Conservation (phyloP, 2,888 invertebrate genomes). For the Megastigmus dorsalis region DNA sequence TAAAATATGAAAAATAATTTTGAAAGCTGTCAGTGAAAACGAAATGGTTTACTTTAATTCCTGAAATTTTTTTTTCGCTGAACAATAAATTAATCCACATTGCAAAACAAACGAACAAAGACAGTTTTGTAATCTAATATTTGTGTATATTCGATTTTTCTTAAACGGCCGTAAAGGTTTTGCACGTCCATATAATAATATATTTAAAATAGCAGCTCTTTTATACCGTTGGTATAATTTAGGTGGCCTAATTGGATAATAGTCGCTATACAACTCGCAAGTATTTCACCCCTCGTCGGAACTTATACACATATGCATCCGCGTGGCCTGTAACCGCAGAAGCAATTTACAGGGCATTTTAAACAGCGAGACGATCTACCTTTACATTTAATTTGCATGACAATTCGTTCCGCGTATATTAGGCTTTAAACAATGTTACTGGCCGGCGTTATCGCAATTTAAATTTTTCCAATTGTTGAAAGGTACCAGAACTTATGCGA, state of each 20-base stretch:
- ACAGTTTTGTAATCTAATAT: no score
- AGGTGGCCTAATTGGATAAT: slow-evolving; percentile 37
- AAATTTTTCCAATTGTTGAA: no score
- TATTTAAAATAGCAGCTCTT: neutral
- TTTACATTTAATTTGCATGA: slow-evolving; percentile 1
- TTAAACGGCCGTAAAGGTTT: neutral
- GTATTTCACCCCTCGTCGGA: slow-evolving; percentile 21
- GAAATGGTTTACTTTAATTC: no score
- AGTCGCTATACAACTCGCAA: slow-evolving; percentile 5
- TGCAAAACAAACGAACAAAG: no score
- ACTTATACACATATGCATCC: slow-evolving; percentile 1
- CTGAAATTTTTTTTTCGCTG: no score
- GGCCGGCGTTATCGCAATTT: no score
- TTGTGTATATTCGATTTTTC: no score
- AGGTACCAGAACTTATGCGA: no score
- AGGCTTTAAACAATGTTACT: no score
- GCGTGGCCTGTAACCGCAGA: slow-evolving; percentile 1
- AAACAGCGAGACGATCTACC: neutral
- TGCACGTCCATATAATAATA: slow-evolving; percentile 1
- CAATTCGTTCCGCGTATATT: neutral
- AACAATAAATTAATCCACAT: no score
- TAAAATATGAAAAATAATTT: no score
- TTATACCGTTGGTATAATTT: slow-evolving; percentile 15
- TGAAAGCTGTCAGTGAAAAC: no score
- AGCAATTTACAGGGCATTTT: slow-evolving; percentile 13